Conservation (phyloP, 2,888 invertebrate genomes). For the Rhingia rostrata region DNA sequence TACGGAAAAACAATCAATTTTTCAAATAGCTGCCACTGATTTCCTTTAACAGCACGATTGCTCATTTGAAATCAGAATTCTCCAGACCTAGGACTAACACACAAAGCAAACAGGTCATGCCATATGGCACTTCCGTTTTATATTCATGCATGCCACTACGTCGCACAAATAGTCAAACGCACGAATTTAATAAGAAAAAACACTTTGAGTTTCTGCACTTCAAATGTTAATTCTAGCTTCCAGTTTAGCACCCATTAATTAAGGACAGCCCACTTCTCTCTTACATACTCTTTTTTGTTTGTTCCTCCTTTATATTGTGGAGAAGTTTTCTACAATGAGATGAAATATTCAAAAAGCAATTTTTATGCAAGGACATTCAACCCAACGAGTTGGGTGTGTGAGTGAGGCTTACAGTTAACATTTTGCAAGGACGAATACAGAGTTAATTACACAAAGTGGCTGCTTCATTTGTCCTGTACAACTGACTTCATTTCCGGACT, state of each 20-base stretch:
- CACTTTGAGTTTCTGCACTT: constrained; percentile 69
- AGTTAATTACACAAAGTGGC: constrained; percentile 71
- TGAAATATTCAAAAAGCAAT: constrained; percentile 54
- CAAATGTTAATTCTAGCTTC: constrained; percentile 65
- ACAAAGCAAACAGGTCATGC: constrained; percentile 60
- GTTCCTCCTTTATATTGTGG: background rate
- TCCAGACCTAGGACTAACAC: no score
- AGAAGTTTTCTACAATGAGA: constrained; percentile 29
- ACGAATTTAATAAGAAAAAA: constrained; percentile 66
- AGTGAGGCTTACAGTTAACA: constrained; percentile 33
- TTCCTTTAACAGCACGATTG: no score
- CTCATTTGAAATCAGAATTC: no score
- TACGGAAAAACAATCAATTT: no score
- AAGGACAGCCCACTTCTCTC: constrained; percentile 23
- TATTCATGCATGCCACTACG: background rate
- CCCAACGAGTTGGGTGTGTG: constrained; percentile 19
- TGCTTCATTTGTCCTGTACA: constrained; percentile 54
- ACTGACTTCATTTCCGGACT: constrained; percentile 47
- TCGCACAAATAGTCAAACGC: constrained; percentile 49
- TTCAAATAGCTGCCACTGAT: no score
- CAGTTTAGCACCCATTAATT: constrained; percentile 62
- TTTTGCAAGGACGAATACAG: constrained; percentile 51
- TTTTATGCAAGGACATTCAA: constrained; percentile 70
- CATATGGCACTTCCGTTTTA: constrained; percentile 35
- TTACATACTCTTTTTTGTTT: background rate